Percentiles rank a stretch among this genome's conserved stretches.
Conservation (phyloP, 37 sponge, comb jelly and placozoan species). For the Beroe ovata region DNA sequence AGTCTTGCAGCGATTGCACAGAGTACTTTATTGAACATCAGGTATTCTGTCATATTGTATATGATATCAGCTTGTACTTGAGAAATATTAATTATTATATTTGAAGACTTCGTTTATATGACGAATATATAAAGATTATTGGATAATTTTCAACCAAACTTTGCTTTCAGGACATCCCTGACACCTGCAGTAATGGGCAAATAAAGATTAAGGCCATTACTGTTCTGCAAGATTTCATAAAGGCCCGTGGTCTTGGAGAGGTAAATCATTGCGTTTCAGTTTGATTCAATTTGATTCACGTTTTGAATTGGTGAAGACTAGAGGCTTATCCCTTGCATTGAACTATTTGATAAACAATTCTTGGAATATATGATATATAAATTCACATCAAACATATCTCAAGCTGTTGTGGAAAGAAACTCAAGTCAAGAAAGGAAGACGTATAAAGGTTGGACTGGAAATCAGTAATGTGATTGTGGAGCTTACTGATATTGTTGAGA, state of each 20-base stretch:
- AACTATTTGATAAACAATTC: too few relatives aligned
- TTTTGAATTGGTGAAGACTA: background rate
- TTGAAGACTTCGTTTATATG: too few relatives aligned
- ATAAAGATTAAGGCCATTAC: background rate
- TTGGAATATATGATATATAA: too few relatives aligned
- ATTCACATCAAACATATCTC: too few relatives aligned
- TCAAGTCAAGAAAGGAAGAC: background rate
- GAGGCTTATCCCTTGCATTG: too few relatives aligned
- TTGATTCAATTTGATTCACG: background rate
- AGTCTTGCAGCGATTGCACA: background rate
- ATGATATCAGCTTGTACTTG: too few relatives aligned
- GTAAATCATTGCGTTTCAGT: background rate
- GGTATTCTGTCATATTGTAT: too few relatives aligned
- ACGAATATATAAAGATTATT: too few relatives aligned
- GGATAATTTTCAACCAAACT: too few relatives aligned
- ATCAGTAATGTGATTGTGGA: background rate
- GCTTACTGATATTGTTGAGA: background rate
- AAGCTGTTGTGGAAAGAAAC: slow-evolving; percentile 29
- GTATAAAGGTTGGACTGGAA: background rate
- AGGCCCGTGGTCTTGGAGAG: background rate
- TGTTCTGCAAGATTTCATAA: slow-evolving; percentile 8
- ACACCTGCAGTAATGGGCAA: background rate
- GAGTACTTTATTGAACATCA: slow-evolving; percentile 11
- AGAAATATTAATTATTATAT: too few relatives aligned
- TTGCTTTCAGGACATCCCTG: too few relatives aligned